phyloP scores from a whole-genome alignment of 2,797 vertebrate species.

The Erethizon dorsatum region DNA sequence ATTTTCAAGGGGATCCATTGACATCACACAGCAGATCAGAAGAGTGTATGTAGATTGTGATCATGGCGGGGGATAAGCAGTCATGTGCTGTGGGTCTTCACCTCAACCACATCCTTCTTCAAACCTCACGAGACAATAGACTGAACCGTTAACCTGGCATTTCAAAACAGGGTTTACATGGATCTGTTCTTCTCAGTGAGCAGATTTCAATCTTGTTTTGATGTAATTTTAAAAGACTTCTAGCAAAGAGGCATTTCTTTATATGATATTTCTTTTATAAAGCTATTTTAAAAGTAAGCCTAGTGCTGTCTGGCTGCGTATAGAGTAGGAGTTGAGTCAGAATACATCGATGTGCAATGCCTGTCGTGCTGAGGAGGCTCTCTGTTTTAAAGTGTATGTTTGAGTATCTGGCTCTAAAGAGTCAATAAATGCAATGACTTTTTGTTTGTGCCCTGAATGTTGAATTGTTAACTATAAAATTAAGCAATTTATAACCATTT shows the following conservation, averaged over 20 bases:
- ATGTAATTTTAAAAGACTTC: conserved; percentile 91
- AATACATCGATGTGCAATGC: conserved; percentile 87
- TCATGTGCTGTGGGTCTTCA: conserved; percentile 86
- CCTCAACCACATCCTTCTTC: conserved; percentile 82
- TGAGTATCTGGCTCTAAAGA: conserved; percentile 81
- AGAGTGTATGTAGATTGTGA: conserved; percentile 83
- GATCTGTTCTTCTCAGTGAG: conserved; percentile 86
- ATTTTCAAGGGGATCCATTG: conserved; percentile 78
- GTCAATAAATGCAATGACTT: conserved; percentile 86
- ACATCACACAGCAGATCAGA: conserved; percentile 81
- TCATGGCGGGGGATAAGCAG: conserved; percentile 82
- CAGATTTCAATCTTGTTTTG: conserved; percentile 90
- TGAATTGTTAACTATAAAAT: conserved; percentile 88
- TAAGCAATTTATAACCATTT: conserved; percentile 87
- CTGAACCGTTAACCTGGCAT: conserved; percentile 87
- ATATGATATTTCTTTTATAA: conserved; percentile 88
- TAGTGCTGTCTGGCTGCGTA: conserved; percentile 85
- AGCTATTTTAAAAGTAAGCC: conserved; percentile 88
- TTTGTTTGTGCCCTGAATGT: conserved; percentile 87
- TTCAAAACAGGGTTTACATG: conserved; percentile 86
- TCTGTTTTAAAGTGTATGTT: conserved; percentile 83
- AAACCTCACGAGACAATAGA: conserved; percentile 89
- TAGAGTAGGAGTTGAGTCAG: conserved; percentile 83
- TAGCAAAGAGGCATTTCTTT: conserved; percentile 89
- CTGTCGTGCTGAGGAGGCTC: conserved; percentile 86